Base-by-base conservation (phyloP, 1,140 invertebrate genomes). In the Apis mellifera region DNA sequence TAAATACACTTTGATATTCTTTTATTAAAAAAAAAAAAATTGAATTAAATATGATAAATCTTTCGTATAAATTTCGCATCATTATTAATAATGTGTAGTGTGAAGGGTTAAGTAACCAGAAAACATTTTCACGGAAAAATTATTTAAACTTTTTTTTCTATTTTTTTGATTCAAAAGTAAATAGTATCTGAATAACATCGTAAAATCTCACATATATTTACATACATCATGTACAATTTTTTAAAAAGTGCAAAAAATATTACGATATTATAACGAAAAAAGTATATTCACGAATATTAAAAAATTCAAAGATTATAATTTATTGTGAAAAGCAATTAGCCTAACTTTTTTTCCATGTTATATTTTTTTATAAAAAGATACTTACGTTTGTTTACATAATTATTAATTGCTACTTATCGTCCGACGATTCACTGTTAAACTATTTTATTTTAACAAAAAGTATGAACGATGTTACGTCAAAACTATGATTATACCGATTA, bases 391-490 rank as follows among this genome's bases (percentile, higher is more conserved):
- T 82, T 82, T 82, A 76, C 64, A 42, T 69, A 48, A 32, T 23
- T 82, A 55, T 15, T 17, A 48, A 60, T 21, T 32, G 50, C 21
- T 26, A 62, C 9, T 62, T 62, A 81, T 74, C 65, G 9, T 72
- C 52, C 50, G 17, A 19, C 57, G n/a, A 17, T 32, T 54, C 78
- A 52, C 26, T 55, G 11, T 32, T 17, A 42, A 54, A 55, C 0
- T 42, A 42, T 42, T 42, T 42, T 42, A 42, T 42, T 42, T 57
- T 21, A 54, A 26, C 52, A 26, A 13, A 19, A 50, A 68, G 71
- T 57, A 15, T 55, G 9, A 50, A 23, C 54, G 50, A 73, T 69
- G 74, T 72, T 78, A 82, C 84, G 80, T 82, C 84, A 81, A 84
- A 50, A 9, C 59, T 17, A 54, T 48, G 73, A 83, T 82, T 82